Base-by-base conservation (phyloP, 1,140 invertebrate genomes). In the Pseudachorutes palmiensis region DNA sequence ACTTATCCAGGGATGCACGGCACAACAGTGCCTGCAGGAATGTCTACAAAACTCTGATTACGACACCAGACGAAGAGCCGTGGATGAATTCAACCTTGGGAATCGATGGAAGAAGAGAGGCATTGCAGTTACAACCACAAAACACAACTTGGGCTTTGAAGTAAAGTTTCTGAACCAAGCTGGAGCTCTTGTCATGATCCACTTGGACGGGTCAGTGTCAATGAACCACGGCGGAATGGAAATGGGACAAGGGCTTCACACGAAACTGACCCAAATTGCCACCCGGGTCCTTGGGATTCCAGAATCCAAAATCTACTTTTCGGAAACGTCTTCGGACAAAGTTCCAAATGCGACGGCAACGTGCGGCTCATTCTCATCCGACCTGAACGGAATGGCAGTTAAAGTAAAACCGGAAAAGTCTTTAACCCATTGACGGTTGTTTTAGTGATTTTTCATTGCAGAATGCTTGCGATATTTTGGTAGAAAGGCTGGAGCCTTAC, bases 161-260 rank as follows among this genome's bases (percentile, higher is more conserved):
- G 81, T 85, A 5, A 79, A 83, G 65, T 85, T 88, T 70, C 76
- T 97, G 49, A 97, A 97, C 78, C 94, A 97, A 81, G 85, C 83
- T 28, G 93, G 90, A 33, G 91, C 93, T 3, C 79, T 97, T 22
- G 82, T 97, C 22, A 84, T 91, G 26, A 82, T 97, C 30, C 97
- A 97, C 76, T 83, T 78, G 0, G 94, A 98, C 81, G 95, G 95
- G 0, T 94, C 93, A 0, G 91, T 97, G 2, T 80, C 95, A 1
- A 75, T 98, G 16, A 86, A 86, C 29, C 93, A 96, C 77, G 91
- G 90, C 49, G 94, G 94, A 19, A 88, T 88, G 24, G 94, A 98
- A 82, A 97, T 97, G 88, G 95, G 95, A 0, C 94, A 97, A 81
- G 94, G 94, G 1, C 79, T 97, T 0, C 88, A 96, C 74, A 97